Evolutionary conservation across 2,113 vertebrate species (phyloP).

Genomic region (Tenrec ecaudatus): DNA sequence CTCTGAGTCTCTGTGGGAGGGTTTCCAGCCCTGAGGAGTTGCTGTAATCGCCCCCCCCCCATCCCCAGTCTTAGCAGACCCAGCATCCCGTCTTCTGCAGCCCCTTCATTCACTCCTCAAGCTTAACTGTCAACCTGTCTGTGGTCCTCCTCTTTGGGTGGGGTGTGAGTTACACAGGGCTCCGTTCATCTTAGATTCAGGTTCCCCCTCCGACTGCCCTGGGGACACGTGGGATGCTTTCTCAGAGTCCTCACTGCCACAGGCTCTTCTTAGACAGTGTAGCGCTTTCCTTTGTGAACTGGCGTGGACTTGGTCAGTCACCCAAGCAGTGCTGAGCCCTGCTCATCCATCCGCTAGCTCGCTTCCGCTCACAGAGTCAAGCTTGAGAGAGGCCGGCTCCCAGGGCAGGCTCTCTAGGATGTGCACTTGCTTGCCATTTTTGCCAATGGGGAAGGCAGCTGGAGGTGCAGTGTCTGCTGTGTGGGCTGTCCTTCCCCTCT

Average conservation of each 20-base stretch:
- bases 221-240: not conserved
- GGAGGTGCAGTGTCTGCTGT: not conserved
- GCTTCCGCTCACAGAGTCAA: not conserved
- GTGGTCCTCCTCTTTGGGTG: not conserved
- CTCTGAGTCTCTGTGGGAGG: not conserved
- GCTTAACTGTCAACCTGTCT: not conserved
- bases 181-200: not conserved
- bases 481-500: not conserved
- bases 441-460: not conserved
- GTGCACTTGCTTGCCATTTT: not conserved
- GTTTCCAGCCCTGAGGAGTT: not conserved
- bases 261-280: not conserved
- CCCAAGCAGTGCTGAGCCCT: not conserved
- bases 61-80: not conserved
- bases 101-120: not conserved
- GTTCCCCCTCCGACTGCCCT: not conserved
- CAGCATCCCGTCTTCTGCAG: not conserved
- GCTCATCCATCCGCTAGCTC: not conserved
- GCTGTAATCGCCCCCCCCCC: not conserved
- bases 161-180: not conserved
- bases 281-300: no score
- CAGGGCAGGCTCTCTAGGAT: not conserved
- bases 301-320: no score
- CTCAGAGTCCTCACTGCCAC: not conserved
- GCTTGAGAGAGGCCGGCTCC: not conserved